These are phyloP conservation scores for Mus pahari DNA, from an alignment of 2,113 vertebrate species.

Conservation along the genomic window DNA sequence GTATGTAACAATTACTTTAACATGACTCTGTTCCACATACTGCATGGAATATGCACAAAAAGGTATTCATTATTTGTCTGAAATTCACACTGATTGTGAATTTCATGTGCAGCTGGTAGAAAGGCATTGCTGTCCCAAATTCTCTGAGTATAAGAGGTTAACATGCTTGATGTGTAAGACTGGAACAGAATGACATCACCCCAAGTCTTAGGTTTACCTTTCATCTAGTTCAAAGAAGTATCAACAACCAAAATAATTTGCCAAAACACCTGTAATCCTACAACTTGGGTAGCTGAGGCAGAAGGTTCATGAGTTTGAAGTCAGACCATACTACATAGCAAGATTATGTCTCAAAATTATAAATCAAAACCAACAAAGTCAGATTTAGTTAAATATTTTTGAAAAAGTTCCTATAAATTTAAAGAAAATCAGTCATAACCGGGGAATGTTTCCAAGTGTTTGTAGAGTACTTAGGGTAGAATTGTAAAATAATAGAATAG, in stretches of 20 bases:
- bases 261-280: not conserved
- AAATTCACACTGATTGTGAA: not conserved
- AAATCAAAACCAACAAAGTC: not conserved
- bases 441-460: not conserved
- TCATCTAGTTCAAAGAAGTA: conserved; percentile 5
- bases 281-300: not conserved
- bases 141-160: not conserved
- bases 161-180: not conserved
- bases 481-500: too few species aligned
- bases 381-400: conserved; percentile 5
- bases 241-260: not conserved
- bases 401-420: not conserved
- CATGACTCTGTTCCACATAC: not conserved
- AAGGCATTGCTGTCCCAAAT: not conserved
- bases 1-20: not conserved
- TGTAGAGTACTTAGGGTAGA: not conserved
- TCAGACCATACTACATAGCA: not conserved
- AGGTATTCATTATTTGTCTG: not conserved
- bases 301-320: not conserved
- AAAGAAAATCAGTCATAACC: not conserved
- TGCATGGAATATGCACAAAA: not conserved
- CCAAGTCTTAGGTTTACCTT: not conserved
- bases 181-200: not conserved
- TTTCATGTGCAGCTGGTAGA: not conserved
- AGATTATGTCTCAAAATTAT: not conserved